Percentiles rank a stretch among this genome's conserved stretches.
These are phyloP conservation scores for Agrochola lychnidis DNA, from an alignment of 2,888 invertebrate species.

Conservation along the genomic window DNA sequence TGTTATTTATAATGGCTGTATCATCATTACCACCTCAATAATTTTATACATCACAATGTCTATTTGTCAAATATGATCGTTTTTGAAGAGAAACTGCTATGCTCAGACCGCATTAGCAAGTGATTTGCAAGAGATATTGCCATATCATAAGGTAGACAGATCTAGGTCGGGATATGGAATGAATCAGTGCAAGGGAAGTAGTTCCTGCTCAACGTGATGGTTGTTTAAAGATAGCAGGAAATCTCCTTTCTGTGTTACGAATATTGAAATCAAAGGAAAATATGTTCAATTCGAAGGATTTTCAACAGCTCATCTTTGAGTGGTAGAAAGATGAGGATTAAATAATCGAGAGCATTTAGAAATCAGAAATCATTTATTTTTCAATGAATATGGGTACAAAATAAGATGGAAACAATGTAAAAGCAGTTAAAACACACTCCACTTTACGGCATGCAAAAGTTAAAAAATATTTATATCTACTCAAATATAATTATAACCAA, in stretches of 20 bases:
- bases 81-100: neutral
- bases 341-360: too few relatives aligned
- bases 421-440: too few relatives aligned
- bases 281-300: neutral
- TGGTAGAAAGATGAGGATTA: neutral
- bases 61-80: neutral
- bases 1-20: neutral
- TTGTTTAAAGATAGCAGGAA: constrained; percentile 7
- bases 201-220: constrained; percentile 20
- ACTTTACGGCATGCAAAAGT: too few relatives aligned
- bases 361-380: too few relatives aligned
- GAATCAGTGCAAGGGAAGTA: constrained; percentile 22
- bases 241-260: neutral
- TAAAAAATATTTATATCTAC: too few relatives aligned
- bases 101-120: constrained; percentile 8
- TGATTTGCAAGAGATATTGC: constrained; percentile 23
- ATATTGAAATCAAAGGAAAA: constrained; percentile 2
- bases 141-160: constrained; percentile 27
- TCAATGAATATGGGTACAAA: too few relatives aligned
- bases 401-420: too few relatives aligned
- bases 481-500: too few relatives aligned
- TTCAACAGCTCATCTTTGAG: neutral
- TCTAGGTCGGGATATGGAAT: constrained; percentile 36
- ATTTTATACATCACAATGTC: neutral
- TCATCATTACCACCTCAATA: neutral